phyloP scores from a whole-genome alignment of 2,113 vertebrate genomes.

The Sinocyclocheilus anshuiensis region DNA sequence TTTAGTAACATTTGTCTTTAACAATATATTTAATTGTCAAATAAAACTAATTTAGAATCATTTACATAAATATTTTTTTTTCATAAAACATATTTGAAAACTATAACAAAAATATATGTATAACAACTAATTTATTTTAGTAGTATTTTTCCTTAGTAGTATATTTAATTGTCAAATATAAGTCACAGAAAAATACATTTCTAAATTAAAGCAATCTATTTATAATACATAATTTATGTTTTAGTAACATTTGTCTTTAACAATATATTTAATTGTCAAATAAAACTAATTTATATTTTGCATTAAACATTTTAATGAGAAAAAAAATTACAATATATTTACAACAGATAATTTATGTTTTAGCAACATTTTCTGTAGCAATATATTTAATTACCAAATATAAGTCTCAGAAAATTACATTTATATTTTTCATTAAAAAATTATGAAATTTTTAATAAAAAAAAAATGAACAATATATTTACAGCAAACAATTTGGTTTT shows the following conservation, averaged over 20 bases:
- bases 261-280: too few relatives aligned
- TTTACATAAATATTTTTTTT: not conserved
- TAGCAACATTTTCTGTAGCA: too few relatives aligned
- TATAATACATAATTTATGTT: not conserved
- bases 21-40: too few relatives aligned
- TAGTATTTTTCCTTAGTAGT: not conserved
- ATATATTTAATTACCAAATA: not conserved
- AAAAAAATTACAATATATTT: too few relatives aligned
- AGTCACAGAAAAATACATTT: not conserved
- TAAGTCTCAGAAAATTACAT: not conserved
- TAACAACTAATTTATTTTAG: not conserved
- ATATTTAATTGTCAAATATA: not conserved
- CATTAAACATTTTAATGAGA: too few relatives aligned
- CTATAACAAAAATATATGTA: not conserved
- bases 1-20: not conserved
- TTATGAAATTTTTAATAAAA: too few relatives aligned
- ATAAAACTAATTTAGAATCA: not conserved
- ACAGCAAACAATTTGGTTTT: not conserved
- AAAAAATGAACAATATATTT: not conserved
- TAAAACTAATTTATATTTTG: not conserved
- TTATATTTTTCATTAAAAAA: not conserved
- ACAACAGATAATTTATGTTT: too few relatives aligned
- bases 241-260: not conserved
- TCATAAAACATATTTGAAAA: not conserved
- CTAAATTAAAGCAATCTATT: too few relatives aligned